Conservation (phyloP, 2,888 invertebrate species). For the Caenorhabditis uteleia region DNA sequence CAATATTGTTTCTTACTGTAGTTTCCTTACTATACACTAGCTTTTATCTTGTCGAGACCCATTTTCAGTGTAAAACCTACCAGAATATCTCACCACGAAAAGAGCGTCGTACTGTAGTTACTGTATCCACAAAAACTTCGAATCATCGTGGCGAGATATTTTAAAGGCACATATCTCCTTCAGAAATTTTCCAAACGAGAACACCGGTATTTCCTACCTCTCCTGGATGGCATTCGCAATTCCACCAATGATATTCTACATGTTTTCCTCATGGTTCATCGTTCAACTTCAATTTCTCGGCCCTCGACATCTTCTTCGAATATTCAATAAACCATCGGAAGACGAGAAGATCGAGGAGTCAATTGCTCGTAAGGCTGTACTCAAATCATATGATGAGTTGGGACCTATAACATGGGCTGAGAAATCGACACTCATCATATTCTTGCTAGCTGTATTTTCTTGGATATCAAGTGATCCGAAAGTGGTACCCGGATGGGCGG, state of each 20-base stretch:
- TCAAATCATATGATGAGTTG: constrained; percentile 43
- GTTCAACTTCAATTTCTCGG: constrained; percentile 58
- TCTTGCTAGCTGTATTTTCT: constrained; percentile 45
- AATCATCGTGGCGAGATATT: not conserved
- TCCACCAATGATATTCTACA: constrained; percentile 58
- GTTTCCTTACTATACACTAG: too few relatives aligned
- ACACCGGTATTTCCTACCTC: constrained; percentile 51
- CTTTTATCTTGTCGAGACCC: not conserved
- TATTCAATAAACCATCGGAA: constrained; percentile 40
- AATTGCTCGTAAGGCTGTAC: constrained; percentile 38
- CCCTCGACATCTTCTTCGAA: constrained; percentile 31
- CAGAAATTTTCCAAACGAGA: constrained; percentile 49
- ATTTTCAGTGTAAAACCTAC: not conserved
- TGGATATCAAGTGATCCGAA: constrained; percentile 59
- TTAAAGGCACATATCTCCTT: not conserved
- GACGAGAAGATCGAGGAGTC: constrained; percentile 47
- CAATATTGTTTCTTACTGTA: too few relatives aligned
- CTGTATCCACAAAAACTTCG: too few relatives aligned
- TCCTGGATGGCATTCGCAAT: constrained; percentile 60
- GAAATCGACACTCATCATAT: constrained; percentile 47
- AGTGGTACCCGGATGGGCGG: constrained; percentile 55
- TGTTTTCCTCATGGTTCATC: constrained; percentile 57
- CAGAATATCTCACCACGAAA: too few relatives aligned
- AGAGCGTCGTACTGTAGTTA: too few relatives aligned
- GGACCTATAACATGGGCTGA: constrained; percentile 59